Conservation (phyloP, 2,888 invertebrate species). For the Dioctria linearis region DNA sequence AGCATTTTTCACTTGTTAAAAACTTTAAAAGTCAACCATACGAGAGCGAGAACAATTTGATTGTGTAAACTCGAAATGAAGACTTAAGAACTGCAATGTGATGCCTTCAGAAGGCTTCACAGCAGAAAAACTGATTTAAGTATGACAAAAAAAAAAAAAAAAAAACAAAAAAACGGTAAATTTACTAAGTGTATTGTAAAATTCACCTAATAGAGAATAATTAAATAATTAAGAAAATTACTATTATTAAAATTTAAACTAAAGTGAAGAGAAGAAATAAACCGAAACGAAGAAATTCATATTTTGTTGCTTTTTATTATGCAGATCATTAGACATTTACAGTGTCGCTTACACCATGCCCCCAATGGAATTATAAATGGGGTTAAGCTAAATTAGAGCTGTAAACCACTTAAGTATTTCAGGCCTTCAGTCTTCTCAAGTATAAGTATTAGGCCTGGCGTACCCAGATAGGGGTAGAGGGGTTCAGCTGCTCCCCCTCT, state of each 20-base stretch:
- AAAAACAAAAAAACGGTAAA: neutral
- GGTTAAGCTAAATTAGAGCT: too few relatives aligned
- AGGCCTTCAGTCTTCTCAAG: too few relatives aligned
- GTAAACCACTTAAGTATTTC: too few relatives aligned
- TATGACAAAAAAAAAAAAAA: neutral
- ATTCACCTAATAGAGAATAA: slow-evolving; percentile 41
- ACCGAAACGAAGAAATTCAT: slow-evolving; percentile 5
- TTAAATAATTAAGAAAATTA: slow-evolving; percentile 21
- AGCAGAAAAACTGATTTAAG: neutral
- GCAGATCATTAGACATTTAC: too few relatives aligned
- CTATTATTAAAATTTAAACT: neutral
- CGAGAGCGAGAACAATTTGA: neutral
- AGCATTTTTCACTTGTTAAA: slow-evolving; percentile 41
- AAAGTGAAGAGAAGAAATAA: slow-evolving; percentile 30
- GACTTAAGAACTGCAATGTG: slow-evolving; percentile 6
- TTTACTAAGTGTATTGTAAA: slow-evolving; percentile 46
- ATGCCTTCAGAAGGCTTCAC: slow-evolving; percentile 28
- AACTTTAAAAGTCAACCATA: slow-evolving; percentile 5
- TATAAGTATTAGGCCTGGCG: too few relatives aligned
- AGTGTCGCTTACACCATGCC: too few relatives aligned
- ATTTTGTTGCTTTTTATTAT: too few relatives aligned
- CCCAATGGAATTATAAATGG: too few relatives aligned
- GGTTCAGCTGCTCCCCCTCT: too few relatives aligned
- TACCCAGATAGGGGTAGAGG: too few relatives aligned
- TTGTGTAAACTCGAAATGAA: slow-evolving; percentile 8